These are phyloP conservation scores for Gallirallus australis DNA, from an alignment of 2,797 vertebrate species.

Conservation along the genomic window DNA sequence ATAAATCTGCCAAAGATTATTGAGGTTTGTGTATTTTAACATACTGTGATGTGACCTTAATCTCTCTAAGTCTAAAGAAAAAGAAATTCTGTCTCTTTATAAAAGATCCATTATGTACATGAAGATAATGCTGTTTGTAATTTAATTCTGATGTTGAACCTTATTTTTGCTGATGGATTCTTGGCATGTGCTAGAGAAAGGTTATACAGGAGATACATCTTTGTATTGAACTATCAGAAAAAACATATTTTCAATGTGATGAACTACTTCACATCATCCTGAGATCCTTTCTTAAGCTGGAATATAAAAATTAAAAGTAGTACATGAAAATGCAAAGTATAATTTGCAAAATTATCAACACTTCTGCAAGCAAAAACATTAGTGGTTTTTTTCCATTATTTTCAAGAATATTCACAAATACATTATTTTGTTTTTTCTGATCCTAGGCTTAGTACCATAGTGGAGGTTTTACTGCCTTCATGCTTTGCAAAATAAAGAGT, in stretches of 20 bases:
- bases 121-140: neutral
- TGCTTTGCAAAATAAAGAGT: neutral
- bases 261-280: constrained; percentile 12
- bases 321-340: constrained; percentile 29
- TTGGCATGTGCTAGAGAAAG: constrained; percentile 35
- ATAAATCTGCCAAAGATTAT: constrained; percentile 71
- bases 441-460: neutral
- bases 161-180: constrained; percentile 42
- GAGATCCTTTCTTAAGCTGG: constrained; percentile 32
- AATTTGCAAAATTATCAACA: constrained; percentile 66
- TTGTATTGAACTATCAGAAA: neutral
- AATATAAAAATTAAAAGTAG: constrained; percentile 59
- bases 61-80: constrained; percentile 59
- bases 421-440: neutral
- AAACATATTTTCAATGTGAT: neutral
- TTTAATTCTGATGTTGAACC: neutral
- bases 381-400: constrained; percentile 40
- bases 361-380: constrained; percentile 40
- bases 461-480: neutral
- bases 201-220: neutral
- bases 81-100: constrained; percentile 54
- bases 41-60: constrained; percentile 60
- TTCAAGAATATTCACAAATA: constrained; percentile 56
- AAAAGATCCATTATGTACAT: constrained; percentile 50
- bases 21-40: constrained; percentile 64